Evolutionary conservation across 2,888 invertebrate genomes (phyloP), one percentile per base, ranked within the genome.

Genomic region (Leptinotarsa haldemani): DNA sequence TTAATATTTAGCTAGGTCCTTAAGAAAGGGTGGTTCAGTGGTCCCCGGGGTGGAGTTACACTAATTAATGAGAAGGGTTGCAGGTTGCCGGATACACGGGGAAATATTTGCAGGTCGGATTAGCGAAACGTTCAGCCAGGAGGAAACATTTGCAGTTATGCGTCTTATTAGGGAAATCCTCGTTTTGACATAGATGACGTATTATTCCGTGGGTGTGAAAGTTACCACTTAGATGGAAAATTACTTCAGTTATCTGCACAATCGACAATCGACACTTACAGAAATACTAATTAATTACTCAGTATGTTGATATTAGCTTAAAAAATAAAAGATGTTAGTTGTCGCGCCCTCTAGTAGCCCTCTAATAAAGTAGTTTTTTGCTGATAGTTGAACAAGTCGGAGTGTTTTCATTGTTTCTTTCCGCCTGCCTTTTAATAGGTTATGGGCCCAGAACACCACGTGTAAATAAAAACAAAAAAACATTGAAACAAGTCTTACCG

Each of bases 61-160:
- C 87, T 88, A 88, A 88, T 88, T 88, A 88, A 88, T 87, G 87
- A 83, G 84, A 85, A 85, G 86, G 86, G 86, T 85, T 85, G 85
- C 82, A 85, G 85, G 84, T 85, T 83, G 86, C 86, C 86, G 85
- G 86, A 85, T 85, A 86, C 86, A 83, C 84, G 81, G 82, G 81
- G 83, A 85, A 85, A 84, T 86, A 85, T 86, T 86, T 85, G 80
- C 80, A 81, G 78, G 81, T 79, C 79, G 78, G 80, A 82, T 82
- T 82, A 82, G 75, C 78, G 73, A 73, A 50, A 66, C 25, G 50
- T 52, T 25, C 52, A 56, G 56, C 56, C 46, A 58, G 46, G 30
- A 56, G 20, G 68, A 53, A 30, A 40, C 56, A 56, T 67, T 67
- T 53, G 16, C 52, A 53, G 68, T 68, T 68, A 48, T 66, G 68